Base-by-base conservation (phyloP, 2,113 vertebrate species). In the Mobula hypostoma region DNA sequence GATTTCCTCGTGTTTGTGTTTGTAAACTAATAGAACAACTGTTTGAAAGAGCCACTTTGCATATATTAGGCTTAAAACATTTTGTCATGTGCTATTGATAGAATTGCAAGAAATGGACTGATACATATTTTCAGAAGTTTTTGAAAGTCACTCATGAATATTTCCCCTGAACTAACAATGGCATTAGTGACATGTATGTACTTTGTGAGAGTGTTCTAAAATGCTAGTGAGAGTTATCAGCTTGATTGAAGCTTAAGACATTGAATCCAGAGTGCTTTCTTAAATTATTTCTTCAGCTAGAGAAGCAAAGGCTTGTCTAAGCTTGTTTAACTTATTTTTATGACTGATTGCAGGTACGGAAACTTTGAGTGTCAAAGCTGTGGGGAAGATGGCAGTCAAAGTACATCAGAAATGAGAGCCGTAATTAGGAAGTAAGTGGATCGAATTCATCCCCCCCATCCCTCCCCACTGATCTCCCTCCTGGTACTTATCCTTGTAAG, bases 341-440 rank as follows among this genome's bases (percentile, higher is more conserved):
- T 72, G 68, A 88, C 94, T 70, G 93, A 78, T 82, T 78, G 29
- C 96, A 99, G 98, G 94, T 98, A 97, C 94, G 98, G 98, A 95
- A 96, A 95, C 94, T 94, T 97, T 95, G 97, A 97, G 88, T 96
- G 96, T 94, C 96, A 95, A 14, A 95, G 94, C 92, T 96, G 95
- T 95, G 97, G 96, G 94, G 97, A 97, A 2, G 92, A 95, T 24
- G 95, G 94, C 87, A 96, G 90, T 94, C 95, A 95, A 80, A 96
- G 95, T 85, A 95, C 97, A 19, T 95, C 96, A 0, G 98, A 98
- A 95, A 97, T 96, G 94, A 97, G 94, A 66, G 94, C 95, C 1
- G 98, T 97, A 40, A 97, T 99, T 95, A 97, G 97, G 96, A 98
- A 95, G 98, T 99, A 95, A 98, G 98, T 96, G 77, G 36, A 9